phyloP scores from a whole-genome alignment of 2,113 vertebrate species.

The Chaetodon trifascialis region DNA sequence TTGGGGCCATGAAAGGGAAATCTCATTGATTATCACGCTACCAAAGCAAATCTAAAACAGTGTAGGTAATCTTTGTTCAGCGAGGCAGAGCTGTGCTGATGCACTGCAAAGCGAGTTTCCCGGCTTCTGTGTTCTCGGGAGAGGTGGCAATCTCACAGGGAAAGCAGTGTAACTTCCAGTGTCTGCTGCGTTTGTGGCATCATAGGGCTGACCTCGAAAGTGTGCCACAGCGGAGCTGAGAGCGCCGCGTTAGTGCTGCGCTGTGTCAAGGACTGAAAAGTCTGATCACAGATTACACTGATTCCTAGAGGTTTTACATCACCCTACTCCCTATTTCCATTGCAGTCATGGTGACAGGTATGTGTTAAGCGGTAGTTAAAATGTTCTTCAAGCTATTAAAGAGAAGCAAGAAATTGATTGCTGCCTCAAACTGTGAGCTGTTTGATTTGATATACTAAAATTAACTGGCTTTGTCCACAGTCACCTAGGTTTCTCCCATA shows the following conservation, averaged over 20 bases:
- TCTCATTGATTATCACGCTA: constrained; percentile 43
- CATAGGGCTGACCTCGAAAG: constrained; percentile 29
- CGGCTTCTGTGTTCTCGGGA: neutral
- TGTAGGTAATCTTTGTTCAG: constrained; percentile 7
- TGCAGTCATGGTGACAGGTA: constrained; percentile 14
- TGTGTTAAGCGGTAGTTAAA: constrained; percentile 14
- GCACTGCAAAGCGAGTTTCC: neutral
- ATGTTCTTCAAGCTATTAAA: constrained; percentile 35
- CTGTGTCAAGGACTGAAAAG: constrained; percentile 2
- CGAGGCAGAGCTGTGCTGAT: constrained; percentile 15
- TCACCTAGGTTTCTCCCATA: constrained; percentile 21
- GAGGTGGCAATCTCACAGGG: constrained; percentile 10
- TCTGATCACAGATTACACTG: constrained; percentile 41
- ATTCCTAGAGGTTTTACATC: constrained; percentile 38
- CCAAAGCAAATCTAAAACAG: constrained; percentile 14
- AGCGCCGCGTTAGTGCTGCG: neutral
- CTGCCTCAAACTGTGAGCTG: constrained; percentile 4
- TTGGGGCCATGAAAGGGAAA: constrained; percentile 45
- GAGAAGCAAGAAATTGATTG: constrained; percentile 22
- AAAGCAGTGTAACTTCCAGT: constrained; percentile 26
- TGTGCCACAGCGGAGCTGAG: neutral
- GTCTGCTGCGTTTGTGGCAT: constrained; percentile 28
- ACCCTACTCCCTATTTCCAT: neutral
- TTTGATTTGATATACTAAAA: constrained; percentile 18
- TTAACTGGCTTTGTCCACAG: neutral